Percentiles rank a stretch among this genome's conserved stretches.
These are phyloP conservation scores for Ernsta delagoae DNA, from an alignment of 2,888 invertebrate species.

Conservation along the genomic window DNA sequence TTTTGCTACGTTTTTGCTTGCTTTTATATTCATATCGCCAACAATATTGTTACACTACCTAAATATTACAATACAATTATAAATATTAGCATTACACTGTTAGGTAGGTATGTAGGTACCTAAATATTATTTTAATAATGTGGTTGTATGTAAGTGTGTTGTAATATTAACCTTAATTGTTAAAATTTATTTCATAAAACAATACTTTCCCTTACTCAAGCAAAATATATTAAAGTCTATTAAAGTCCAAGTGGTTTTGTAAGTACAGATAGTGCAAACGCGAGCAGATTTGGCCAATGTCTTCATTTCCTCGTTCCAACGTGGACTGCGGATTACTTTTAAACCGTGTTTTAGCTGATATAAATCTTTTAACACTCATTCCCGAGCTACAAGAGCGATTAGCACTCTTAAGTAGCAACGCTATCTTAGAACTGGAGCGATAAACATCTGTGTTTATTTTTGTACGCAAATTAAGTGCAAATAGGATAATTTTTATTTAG, in stretches of 20 bases:
- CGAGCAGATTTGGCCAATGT: slow-evolving; percentile 50
- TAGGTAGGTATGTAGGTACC: too few relatives aligned
- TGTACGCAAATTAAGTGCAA: neutral
- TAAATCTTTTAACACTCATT: slow-evolving; percentile 83
- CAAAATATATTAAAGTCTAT: slow-evolving; percentile 6
- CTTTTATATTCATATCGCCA: too few relatives aligned
- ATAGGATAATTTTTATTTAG: too few relatives aligned
- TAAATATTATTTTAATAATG: too few relatives aligned
- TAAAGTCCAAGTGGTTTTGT: slow-evolving; percentile 7
- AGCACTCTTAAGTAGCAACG: slow-evolving; percentile 57
- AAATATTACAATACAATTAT: too few relatives aligned
- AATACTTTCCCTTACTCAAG: neutral
- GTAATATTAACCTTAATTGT: too few relatives aligned
- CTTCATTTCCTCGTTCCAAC: slow-evolving; percentile 72
- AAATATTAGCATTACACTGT: too few relatives aligned
- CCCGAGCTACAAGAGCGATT: slow-evolving; percentile 78
- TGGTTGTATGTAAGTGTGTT: too few relatives aligned
- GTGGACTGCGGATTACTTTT: slow-evolving; percentile 55
- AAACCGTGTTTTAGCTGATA: slow-evolving; percentile 67
- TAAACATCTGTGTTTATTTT: slow-evolving; percentile 16
- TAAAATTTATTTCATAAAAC: neutral
- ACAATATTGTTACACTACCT: too few relatives aligned
- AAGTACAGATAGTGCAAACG: slow-evolving; percentile 27
- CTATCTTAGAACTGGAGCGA: slow-evolving; percentile 62
- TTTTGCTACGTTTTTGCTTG: too few relatives aligned